Percentiles rank a stretch among this genome's conserved stretches.
phyloP scores from a whole-genome alignment of 2,888 invertebrate genomes.

The Podotricha telesiphe region DNA sequence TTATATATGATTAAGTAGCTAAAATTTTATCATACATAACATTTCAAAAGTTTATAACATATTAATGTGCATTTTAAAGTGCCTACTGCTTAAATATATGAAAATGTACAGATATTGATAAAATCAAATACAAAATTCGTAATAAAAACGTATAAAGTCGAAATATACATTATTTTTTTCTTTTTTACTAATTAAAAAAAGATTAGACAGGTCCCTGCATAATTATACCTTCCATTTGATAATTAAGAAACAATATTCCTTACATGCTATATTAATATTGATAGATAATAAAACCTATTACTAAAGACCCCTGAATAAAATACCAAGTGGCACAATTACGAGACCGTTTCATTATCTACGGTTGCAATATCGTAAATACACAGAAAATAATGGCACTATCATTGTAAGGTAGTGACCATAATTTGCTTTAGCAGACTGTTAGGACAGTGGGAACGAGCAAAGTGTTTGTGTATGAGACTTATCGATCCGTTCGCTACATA shows the following conservation, averaged over 20 bases:
- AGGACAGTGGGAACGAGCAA: conserved; percentile 34
- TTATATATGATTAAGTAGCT: too few species aligned
- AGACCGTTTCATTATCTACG: conserved; percentile 29
- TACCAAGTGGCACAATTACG: conserved; percentile 24
- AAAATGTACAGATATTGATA: neutral
- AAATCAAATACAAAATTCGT: neutral
- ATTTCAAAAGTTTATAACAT: neutral
- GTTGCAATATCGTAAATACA: conserved; percentile 37
- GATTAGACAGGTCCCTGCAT: neutral
- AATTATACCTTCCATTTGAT: conserved; percentile 9
- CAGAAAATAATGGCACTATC: conserved; percentile 39
- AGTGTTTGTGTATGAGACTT: conserved; percentile 41
- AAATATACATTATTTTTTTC: neutral
- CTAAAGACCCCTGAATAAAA: conserved; percentile 8
- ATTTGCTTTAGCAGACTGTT: conserved; percentile 39
- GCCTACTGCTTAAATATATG: neutral
- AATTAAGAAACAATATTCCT: conserved; percentile 20
- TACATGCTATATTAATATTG: conserved; percentile 10
- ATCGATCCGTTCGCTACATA: conserved; percentile 41
- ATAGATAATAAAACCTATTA: conserved; percentile 16
- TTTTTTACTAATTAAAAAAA: conserved; percentile 12
- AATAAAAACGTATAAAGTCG: conserved; percentile 2
- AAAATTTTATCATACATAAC: too few species aligned
- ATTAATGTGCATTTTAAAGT: neutral
- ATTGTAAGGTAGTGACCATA: conserved; percentile 41